Evolutionary conservation across 2,888 invertebrate genomes (phyloP), one percentile per base, ranked within the genome.

Genomic region (Pterobdella sp.): DNA sequence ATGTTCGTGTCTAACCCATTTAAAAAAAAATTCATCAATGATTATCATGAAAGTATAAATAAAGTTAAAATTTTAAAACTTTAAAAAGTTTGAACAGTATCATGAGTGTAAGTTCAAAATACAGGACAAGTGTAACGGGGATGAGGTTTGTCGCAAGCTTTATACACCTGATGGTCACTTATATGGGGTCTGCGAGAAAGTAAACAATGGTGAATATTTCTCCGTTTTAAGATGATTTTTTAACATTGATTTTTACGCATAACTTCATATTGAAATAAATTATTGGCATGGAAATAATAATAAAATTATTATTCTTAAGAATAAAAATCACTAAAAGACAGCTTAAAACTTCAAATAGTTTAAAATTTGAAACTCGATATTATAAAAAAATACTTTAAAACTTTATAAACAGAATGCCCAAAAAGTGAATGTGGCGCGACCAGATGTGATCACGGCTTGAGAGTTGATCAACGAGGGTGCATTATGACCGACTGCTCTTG

Each of bases 401-500:
- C 42, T 14, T 18, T 18, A 42, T 18, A 10, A 7, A 14, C 35
- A 66, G 63, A 32, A 4, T 72, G 72, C 42, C 72, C 65, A 10
- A 10, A 2, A 2, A 14, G 2, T 3, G 2, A 18, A 26, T 70
- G 70, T 26, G 29, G 31, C 18, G 14, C 32, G n/a, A 10, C 29
- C 3, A 34, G 0, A 2, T 74, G 74, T 35, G 4, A 31, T 10
- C 56, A 31, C 29, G 74, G 74, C n/a, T 42, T 32, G 29, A n/a
- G 35, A 35, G 14, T 35, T 10, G 74, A 74, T 31, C 22, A 22
- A 0, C 64, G 66, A 22, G 74, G 71, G 4, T 74, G 74, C 52
- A 1, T 7, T 4, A 71, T 32, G n/a, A 31, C 32, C 7, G 37
- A 63, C 4, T 71, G 74, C 56, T 22, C 26, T 0, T 74, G 74